Evolutionary conservation across 2,797 vertebrate species (phyloP), one percentile per base, ranked within the genome.

Genomic region (Melopsittacus undulatus): DNA sequence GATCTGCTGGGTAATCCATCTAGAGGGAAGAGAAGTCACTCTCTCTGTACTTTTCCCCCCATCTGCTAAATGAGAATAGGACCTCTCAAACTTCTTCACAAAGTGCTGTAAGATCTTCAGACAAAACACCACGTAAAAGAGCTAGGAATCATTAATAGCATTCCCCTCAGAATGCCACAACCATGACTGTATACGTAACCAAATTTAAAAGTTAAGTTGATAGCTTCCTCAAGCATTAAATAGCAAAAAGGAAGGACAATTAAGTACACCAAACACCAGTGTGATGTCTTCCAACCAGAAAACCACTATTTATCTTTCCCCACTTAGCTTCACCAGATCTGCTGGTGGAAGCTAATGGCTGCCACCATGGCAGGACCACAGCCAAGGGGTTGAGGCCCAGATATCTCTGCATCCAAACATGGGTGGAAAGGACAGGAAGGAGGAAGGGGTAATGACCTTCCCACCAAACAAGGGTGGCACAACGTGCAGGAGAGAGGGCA

Each of bases 361-460:
- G 56, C 56, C 22, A 56, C 48, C 48, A 51, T 0, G 0, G 19
- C 26, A 69, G 49, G 29, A 7, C 4, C 30, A 51, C 0, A 0
- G 46, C 42, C 27, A 45, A 84, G n/a, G 27, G 10, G 2, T 11
- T 52, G 57, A 14, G 34, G 59, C 18, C 24, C 59, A 36, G 9
- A 13, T 21, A 40, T 17, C 32, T 72, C 63, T 11, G 22, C 5
- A 5, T 56, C 51, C 64, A 77, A 40, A 40, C 6, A 1, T 1
- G 4, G 26, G 14, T 13, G 36, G 57, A 12, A 46, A 81, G n/a
- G 36, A 81, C 23, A 15, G 18, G 20, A 76, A 77, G 5, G 9
- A 42, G 22, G 38, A 81, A 69, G 40, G n/a, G 27, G 54, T 43
- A 21, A 43, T 27, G 49, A 77, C 29, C 36, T 88, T 77, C 52